Base-by-base conservation (phyloP, 1,140 invertebrate genomes). In the Danaus plexippus region DNA sequence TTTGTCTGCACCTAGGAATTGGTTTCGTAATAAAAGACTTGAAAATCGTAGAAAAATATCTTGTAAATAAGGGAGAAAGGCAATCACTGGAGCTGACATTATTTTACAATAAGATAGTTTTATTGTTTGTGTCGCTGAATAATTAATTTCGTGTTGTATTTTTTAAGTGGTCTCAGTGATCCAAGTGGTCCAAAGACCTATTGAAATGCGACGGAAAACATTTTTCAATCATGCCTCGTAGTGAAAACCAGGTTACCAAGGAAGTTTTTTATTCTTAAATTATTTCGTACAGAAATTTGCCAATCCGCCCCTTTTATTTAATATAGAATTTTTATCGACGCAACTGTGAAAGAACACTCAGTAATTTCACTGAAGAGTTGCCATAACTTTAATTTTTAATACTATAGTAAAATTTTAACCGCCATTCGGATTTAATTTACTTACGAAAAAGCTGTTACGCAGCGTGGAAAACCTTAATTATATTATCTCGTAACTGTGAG, bases 341-440 rank as follows among this genome's bases (percentile, higher is more conserved):
- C 52, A 49, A 59, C 10, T 47, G 42, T 49, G 48, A 47, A 41
- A 57, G 43, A 43, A 54, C 18, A 40, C 50, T 41, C 11, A 15
- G 43, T 54, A 44, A 49, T 59, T 59, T 43, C 47, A 46, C 52
- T 50, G 52, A 59, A 44, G 52, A 54, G 47, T 54, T 49, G 42
- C 51, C 9, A 32, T 59, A 50, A 56, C 54, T 49, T 56, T 56
- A 56, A 54, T 59, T 59, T 59, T 59, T 59, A 54, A 49, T 59
- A 22, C 46, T 52, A 50, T 44, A 54, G 43, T 59, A 59, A 54
- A 59, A 59, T 59, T 57, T 52, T 44, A 59, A 59, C 52, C 22
- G 57, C 57, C 57, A 50, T 54, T 59, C 47, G 9, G 18, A 59
- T 59, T 59, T 59, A 59, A 59, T 59, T 54, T 54, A 59, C 52